These are phyloP conservation scores for Cydia pomonella DNA, from an alignment of 1,140 invertebrate genomes.

Conservation along the genomic window DNA sequence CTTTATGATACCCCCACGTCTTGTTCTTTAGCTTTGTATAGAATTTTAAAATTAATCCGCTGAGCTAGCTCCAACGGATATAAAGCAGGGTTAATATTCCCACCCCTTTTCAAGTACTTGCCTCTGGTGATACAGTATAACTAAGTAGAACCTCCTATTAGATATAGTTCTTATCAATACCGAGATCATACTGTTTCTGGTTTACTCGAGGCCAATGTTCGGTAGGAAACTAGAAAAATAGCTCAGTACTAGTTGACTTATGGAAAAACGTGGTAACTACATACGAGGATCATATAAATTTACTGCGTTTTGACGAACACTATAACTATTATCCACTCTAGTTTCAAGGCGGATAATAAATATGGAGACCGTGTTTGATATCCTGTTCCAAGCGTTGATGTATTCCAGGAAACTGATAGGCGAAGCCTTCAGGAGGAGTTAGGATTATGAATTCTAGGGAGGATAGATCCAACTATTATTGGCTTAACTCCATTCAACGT, in stretches of 20 bases:
- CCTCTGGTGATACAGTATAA: background rate
- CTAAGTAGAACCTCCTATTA: background rate
- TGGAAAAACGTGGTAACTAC: background rate
- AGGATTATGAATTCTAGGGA: background rate
- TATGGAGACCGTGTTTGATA: slow-evolving; percentile 5
- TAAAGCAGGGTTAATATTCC: background rate
- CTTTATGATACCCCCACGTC: slow-evolving; percentile 6
- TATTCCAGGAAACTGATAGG: background rate
- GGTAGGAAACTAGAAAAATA: background rate
- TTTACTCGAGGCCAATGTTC: background rate
- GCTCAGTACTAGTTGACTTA: background rate
- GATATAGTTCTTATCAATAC: background rate
- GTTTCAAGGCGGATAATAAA: background rate
- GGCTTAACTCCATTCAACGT: no score
- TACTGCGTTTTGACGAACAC: background rate
- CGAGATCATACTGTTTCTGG: background rate
- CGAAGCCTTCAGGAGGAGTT: background rate
- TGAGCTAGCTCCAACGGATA: background rate
- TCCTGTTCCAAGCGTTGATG: background rate
- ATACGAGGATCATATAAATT: slow-evolving; percentile 1
- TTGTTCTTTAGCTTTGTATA: slow-evolving; percentile 19
- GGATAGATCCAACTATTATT: background rate
- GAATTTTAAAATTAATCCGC: slow-evolving; percentile 19
- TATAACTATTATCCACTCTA: background rate
- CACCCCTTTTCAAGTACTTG: background rate